Conservation (phyloP, 2,113 vertebrate genomes). For the Sorex fumeus region DNA sequence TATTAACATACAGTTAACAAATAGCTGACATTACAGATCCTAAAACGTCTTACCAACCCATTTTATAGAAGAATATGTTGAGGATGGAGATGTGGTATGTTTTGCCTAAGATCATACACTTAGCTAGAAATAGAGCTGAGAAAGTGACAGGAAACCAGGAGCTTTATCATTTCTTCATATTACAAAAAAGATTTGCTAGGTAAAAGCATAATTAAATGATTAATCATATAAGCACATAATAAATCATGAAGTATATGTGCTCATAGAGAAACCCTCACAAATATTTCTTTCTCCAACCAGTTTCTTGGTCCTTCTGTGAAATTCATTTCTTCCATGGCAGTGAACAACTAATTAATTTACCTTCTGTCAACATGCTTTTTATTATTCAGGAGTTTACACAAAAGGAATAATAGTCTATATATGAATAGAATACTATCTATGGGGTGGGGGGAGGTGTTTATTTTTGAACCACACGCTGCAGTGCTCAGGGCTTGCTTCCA, state of each 20-base stretch:
- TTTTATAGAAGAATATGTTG: neutral
- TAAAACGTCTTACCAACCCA: neutral
- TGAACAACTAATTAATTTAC: neutral
- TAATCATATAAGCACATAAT: too few species aligned
- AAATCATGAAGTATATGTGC: too few species aligned
- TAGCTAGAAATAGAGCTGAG: neutral
- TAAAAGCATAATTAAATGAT: too few species aligned
- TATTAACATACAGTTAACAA: neutral
- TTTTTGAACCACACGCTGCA: too few species aligned
- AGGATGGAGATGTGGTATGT: neutral
- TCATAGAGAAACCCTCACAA: neutral
- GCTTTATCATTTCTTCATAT: neutral
- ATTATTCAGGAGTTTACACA: neutral
- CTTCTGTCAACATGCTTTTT: neutral
- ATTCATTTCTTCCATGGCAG: neutral
- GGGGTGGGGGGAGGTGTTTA: too few species aligned
- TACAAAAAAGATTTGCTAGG: neutral
- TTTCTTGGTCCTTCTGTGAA: neutral
- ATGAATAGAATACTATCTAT: too few species aligned
- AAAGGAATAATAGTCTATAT: neutral
- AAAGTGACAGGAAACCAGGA: neutral
- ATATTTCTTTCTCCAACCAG: neutral
- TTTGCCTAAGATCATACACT: slow-evolving; percentile 3
- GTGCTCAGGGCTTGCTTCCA: too few species aligned
- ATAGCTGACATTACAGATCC: neutral